Conservation (phyloP, 1,140 invertebrate genomes). For the Dreissena polymorpha region DNA sequence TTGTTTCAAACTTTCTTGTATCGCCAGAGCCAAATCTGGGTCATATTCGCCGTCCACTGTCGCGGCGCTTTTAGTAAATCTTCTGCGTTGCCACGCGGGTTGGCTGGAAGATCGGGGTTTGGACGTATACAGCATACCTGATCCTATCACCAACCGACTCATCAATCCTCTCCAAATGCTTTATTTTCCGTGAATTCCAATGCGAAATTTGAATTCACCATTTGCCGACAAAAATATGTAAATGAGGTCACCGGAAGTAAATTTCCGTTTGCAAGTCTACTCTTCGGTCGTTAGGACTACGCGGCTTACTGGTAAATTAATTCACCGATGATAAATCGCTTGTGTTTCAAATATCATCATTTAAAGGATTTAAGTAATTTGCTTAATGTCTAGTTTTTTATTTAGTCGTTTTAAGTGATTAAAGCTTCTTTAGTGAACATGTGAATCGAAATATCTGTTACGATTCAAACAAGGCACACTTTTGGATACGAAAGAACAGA, state of each 20-base stretch:
- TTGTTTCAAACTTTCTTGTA: constrained; percentile 56
- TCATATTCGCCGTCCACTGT: constrained; percentile 53
- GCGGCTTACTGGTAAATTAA: no score
- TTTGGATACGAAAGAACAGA: no score
- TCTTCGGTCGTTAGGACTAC: no score
- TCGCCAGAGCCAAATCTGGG: constrained; percentile 57
- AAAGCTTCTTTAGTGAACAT: no score
- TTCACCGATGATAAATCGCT: no score
- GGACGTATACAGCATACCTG: constrained; percentile 44
- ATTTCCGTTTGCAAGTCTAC: neutral
- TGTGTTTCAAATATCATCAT: no score
- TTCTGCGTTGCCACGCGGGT: constrained; percentile 22
- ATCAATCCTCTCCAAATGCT: neutral
- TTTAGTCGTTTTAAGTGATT: no score
- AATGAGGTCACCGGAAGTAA: constrained; percentile 56
- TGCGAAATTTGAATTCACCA: constrained; percentile 22
- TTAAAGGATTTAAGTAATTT: no score
- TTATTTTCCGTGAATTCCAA: no score
- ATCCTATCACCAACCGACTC: neutral
- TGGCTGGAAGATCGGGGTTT: constrained; percentile 33
- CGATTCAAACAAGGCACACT: no score
- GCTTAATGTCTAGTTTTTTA: no score
- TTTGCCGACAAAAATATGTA: constrained; percentile 55
- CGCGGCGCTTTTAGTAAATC: constrained; percentile 45
- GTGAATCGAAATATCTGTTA: no score